Conservation (phyloP, 2,888 invertebrate genomes). For the Leptura quadrifasciata region DNA sequence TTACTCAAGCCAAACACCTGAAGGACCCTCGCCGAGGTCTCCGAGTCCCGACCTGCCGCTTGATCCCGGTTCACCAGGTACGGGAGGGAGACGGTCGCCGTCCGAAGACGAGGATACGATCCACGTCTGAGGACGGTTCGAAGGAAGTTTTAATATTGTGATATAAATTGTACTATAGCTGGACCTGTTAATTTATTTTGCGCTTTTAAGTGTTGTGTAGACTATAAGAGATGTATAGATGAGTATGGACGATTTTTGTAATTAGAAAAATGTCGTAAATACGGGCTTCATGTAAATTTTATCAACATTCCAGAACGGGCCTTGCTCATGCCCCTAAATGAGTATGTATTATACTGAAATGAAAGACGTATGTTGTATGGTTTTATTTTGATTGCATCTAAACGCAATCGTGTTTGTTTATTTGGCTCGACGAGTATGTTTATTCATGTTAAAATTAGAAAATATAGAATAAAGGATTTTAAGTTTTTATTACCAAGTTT, state of each 20-base stretch:
- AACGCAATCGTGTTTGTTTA: slow-evolving; percentile 57
- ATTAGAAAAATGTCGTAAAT: slow-evolving; percentile 49
- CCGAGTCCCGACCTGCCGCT: slow-evolving; percentile 76
- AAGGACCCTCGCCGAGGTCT: slow-evolving; percentile 75
- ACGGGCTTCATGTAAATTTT: slow-evolving; percentile 57
- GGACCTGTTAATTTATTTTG: slow-evolving; percentile 70
- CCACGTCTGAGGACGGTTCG: slow-evolving; percentile 74
- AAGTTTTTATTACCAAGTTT: slow-evolving; percentile 68
- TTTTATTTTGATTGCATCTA: slow-evolving; percentile 60
- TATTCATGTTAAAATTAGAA: slow-evolving; percentile 69
- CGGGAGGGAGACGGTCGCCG: slow-evolving; percentile 69
- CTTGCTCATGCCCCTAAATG: slow-evolving; percentile 31
- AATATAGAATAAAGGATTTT: slow-evolving; percentile 69
- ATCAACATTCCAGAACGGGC: slow-evolving; percentile 45
- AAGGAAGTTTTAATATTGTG: slow-evolving; percentile 65
- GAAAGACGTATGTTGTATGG: slow-evolving; percentile 56
- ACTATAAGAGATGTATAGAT: slow-evolving; percentile 49
- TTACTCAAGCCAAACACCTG: slow-evolving; percentile 76
- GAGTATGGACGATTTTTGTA: slow-evolving; percentile 63
- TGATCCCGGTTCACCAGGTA: slow-evolving; percentile 79
- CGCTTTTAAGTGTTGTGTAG: slow-evolving; percentile 70
- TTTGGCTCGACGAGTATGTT: slow-evolving; percentile 67
- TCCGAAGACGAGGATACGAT: slow-evolving; percentile 81
- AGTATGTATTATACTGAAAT: slow-evolving; percentile 54
- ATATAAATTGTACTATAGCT: slow-evolving; percentile 70